Evolutionary conservation across 2,888 invertebrate species (phyloP), one percentile per base, ranked within the genome.

Genomic region (Dione vanillae): DNA sequence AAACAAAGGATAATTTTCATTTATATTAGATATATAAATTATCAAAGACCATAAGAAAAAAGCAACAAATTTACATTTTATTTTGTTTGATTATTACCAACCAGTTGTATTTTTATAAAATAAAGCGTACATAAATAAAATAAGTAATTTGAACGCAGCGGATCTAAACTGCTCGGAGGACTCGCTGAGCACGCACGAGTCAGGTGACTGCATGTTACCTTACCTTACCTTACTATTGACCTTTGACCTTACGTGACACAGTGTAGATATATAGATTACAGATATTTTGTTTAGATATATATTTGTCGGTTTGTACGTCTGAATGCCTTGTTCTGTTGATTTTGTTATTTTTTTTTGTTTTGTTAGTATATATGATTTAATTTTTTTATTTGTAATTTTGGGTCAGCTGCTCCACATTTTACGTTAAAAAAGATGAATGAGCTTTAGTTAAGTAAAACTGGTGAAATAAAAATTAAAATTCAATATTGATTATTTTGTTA

Each of bases 111-210:
- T 10, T n/a, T 12, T 69, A 58, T 45, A 37, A 49, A 14, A n/a
- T n/a, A 61, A 59, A 20, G 19, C 19, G 12, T 16, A 58, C 49
- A 71, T 62, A 69, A 68, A 67, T 52, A 56, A 20, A 52, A 56
- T 16, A 40, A 67, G 79, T 77, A 85, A 77, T 89, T 88, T 77
- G 79, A 84, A 91, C 77, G 88, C 92, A 96, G 96, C 96, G 89
- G 96, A 96, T 93, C 95, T 96, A 91, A 96, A 96, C 94, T 96
- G 96, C 89, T 96, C 96, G 83, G 95, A 96, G 94, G 96, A 96
- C 90, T 96, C 96, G 80, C 95, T 96, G 90, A 96, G 96, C 92
- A 96, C 96, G 78, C 96, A 96, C 92, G 96, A 96, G 94, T 96
- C 96, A 96, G 96, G 96, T 96, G 95, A 92, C 82, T 90, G 92